Percentiles rank a stretch among this genome's conserved stretches.
These are phyloP conservation scores for Schizopygopsis malacanthus DNA, from an alignment of 2,797 vertebrate species.

Conservation along the genomic window DNA sequence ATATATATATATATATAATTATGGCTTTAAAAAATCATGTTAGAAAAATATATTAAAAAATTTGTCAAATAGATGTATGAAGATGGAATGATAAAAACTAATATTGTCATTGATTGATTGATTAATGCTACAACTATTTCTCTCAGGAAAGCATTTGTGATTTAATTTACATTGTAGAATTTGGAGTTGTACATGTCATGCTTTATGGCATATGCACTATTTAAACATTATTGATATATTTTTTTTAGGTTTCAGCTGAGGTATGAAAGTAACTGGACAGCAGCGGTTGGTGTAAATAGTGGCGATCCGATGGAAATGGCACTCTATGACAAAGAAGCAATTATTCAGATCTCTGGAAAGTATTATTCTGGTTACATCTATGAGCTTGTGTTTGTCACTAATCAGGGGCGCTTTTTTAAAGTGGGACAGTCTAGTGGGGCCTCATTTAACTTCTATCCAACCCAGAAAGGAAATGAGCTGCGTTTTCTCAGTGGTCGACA, in stretches of 20 bases:
- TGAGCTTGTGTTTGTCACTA: conserved; percentile 61
- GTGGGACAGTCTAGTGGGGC: not conserved
- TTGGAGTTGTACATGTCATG: not conserved
- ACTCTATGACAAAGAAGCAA: conserved; percentile 47
- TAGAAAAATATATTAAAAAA: too few relatives aligned
- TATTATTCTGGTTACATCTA: conserved; percentile 55
- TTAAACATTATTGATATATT: not conserved
- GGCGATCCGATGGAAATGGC: rapidly evolving
- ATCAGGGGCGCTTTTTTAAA: conserved; percentile 46
- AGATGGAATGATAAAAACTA: too few relatives aligned
- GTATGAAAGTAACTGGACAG: conserved; percentile 32
- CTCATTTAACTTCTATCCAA: conserved; percentile 58
- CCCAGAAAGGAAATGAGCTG: not conserved
- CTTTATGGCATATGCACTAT: not conserved
- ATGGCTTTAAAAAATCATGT: too few relatives aligned
- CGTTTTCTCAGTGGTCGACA: conserved; percentile 53
- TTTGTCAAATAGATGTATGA: too few relatives aligned
- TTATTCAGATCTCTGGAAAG: conserved; percentile 66
- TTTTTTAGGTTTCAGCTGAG: conserved; percentile 59
- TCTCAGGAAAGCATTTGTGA: not conserved
- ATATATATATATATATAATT: too few relatives aligned
- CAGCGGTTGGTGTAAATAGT: rapidly evolving
- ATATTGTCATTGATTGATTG: too few relatives aligned
- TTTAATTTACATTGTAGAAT: not conserved
- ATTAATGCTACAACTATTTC: not conserved